Evolutionary conservation across 2,888 invertebrate genomes (phyloP).

Genomic region (Xanthia togata): DNA sequence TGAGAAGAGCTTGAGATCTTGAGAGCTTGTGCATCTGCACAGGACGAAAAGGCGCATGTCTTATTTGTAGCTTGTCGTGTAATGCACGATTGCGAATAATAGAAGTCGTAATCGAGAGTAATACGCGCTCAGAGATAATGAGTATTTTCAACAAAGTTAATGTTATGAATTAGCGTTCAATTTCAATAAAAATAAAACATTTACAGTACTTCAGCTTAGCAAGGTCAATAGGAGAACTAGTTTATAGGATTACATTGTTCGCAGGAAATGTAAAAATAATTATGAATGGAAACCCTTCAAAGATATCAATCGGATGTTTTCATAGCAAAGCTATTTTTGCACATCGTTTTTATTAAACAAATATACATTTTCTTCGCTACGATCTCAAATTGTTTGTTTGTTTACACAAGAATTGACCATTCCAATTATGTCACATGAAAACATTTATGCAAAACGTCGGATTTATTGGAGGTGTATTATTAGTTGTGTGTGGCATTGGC

Average conservation of each 20-base stretch:
- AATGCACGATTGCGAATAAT: not conserved
- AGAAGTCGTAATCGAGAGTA: not conserved
- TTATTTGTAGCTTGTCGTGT: not conserved
- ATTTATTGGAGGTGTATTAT: slow-evolving; percentile 60
- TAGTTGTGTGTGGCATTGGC: slow-evolving; percentile 70
- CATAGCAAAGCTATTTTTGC: slow-evolving; percentile 57
- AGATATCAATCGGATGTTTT: slow-evolving; percentile 63
- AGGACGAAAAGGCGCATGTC: not conserved
- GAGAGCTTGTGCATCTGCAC: too few relatives aligned
- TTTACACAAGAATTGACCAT: slow-evolving; percentile 68
- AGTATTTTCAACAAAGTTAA: slow-evolving; percentile 7
- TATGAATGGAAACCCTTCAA: slow-evolving; percentile 51
- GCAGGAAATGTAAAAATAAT: slow-evolving; percentile 56
- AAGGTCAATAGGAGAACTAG: slow-evolving; percentile 52
- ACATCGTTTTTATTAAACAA: slow-evolving; percentile 54
- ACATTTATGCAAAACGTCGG: slow-evolving; percentile 64
- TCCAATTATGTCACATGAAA: slow-evolving; percentile 70
- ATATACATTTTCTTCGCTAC: slow-evolving; percentile 33
- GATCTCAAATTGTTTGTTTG: slow-evolving; percentile 70
- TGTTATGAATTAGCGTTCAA: slow-evolving; percentile 27
- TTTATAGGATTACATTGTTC: slow-evolving; percentile 48
- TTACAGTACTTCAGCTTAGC: slow-evolving; percentile 42
- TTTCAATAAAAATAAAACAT: slow-evolving; percentile 45
- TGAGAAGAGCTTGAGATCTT: too few relatives aligned
- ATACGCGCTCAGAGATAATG: not conserved